These are phyloP conservation scores for Amphipoea lucens DNA, from an alignment of 2,888 invertebrate species.

Conservation along the genomic window DNA sequence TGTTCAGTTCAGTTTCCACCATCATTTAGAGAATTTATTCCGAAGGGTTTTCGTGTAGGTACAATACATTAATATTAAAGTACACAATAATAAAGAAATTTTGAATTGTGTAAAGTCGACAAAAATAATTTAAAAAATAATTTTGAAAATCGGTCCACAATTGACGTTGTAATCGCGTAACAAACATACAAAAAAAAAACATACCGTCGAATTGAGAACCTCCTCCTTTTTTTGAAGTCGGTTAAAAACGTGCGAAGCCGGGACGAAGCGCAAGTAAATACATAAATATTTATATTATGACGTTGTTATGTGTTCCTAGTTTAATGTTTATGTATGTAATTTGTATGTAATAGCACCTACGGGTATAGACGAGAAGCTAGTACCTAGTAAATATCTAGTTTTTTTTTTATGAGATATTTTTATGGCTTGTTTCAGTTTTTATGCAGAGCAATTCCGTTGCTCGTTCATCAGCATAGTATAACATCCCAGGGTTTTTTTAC, in stretches of 20 bases:
- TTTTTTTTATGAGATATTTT: not conserved
- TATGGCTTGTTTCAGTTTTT: constrained; percentile 8
- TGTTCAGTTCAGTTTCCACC: too few relatives aligned
- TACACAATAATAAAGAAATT: too few relatives aligned
- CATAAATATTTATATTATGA: not conserved
- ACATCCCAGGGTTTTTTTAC: constrained; percentile 19
- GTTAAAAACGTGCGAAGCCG: not conserved
- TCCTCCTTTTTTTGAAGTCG: too few relatives aligned
- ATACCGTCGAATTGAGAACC: too few relatives aligned
- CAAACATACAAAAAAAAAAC: too few relatives aligned
- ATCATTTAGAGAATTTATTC: too few relatives aligned
- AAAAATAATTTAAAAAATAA: too few relatives aligned
- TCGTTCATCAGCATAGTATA: constrained; percentile 3
- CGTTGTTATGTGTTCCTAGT: not conserved
- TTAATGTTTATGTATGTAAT: constrained; percentile 1
- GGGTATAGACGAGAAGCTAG: constrained; percentile 6
- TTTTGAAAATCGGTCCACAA: too few relatives aligned
- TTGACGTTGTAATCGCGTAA: too few relatives aligned
- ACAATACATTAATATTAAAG: too few relatives aligned
- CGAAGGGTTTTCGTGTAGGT: too few relatives aligned
- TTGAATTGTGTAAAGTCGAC: too few relatives aligned
- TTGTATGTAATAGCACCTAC: not conserved
- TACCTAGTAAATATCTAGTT: constrained; percentile 9
- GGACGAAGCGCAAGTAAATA: not conserved
- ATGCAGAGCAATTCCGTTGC: constrained; percentile 7